These are phyloP conservation scores for Erebia palarica DNA, from an alignment of 2,888 invertebrate species.

Conservation along the genomic window DNA sequence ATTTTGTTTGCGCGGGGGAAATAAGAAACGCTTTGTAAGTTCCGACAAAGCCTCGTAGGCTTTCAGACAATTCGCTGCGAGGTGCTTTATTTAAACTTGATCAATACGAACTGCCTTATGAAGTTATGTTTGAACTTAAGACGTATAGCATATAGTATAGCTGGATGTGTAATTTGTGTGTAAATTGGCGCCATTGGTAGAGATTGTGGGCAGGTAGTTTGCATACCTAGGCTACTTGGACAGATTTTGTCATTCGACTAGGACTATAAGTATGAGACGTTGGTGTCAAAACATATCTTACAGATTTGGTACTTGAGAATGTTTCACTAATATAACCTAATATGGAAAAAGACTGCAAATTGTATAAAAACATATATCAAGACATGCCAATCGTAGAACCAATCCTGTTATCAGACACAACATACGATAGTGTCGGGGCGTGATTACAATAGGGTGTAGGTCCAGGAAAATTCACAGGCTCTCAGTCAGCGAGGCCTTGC, in stretches of 20 bases:
- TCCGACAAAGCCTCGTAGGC: constrained; percentile 36
- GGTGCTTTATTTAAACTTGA: constrained; percentile 25
- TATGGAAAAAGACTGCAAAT: background rate
- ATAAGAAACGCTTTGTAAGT: constrained; percentile 35
- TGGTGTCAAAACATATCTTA: no score
- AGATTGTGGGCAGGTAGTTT: no score
- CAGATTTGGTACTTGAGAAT: background rate
- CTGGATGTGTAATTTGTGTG: background rate
- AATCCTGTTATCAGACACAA: background rate
- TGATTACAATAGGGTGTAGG: constrained; percentile 29
- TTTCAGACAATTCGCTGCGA: constrained; percentile 34
- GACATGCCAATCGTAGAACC: background rate
- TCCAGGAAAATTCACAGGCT: constrained; percentile 43
- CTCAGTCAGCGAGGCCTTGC: constrained; percentile 64
- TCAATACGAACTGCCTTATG: constrained; percentile 24
- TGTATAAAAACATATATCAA: background rate
- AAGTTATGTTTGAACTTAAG: constrained; percentile 19
- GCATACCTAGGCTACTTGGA: no score
- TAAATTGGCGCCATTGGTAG: constrained; percentile 10
- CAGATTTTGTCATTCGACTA: no score
- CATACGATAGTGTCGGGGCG: constrained; percentile 17
- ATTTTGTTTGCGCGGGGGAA: constrained; percentile 21
- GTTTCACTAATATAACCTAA: background rate
- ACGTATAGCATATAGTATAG: background rate
- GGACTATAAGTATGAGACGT: no score